Conservation (phyloP, 2,888 invertebrate genomes). For the Spialia ferax region DNA sequence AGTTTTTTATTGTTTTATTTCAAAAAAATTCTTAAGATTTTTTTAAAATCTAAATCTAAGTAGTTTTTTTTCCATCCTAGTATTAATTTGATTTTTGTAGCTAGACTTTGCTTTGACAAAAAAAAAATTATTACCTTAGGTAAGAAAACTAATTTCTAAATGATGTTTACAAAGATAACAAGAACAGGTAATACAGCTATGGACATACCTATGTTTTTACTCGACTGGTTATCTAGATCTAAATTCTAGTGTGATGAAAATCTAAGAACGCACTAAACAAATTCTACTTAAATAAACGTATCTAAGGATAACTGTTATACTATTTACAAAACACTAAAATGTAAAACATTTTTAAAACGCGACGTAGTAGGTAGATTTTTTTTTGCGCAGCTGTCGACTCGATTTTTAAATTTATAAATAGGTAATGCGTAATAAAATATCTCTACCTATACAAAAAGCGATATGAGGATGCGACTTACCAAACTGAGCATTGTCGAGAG, state of each 20-base stretch:
- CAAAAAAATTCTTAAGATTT: too few relatives aligned
- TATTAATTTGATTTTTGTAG: too few relatives aligned
- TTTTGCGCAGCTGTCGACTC: not conserved
- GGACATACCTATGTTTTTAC: not conserved
- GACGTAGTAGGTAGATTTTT: too few relatives aligned
- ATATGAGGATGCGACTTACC: conserved; percentile 58
- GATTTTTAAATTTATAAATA: not conserved
- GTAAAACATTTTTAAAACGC: too few relatives aligned
- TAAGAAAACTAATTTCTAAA: not conserved
- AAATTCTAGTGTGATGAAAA: not conserved
- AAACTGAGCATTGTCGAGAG: conserved; percentile 77
- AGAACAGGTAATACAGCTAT: not conserved
- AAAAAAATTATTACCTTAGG: too few relatives aligned
- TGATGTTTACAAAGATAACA: too few relatives aligned
- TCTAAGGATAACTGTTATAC: too few relatives aligned
- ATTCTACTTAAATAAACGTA: not conserved
- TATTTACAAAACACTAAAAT: too few relatives aligned
- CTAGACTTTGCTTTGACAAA: too few relatives aligned
- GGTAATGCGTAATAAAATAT: too few relatives aligned
- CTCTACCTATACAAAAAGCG: not conserved
- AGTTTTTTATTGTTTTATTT: not conserved
- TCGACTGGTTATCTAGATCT: not conserved
- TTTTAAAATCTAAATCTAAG: too few relatives aligned
- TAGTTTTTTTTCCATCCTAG: too few relatives aligned
- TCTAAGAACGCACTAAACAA: not conserved